These are phyloP conservation scores for Laothoe populi DNA, from an alignment of 2,888 invertebrate genomes.

Conservation along the genomic window DNA sequence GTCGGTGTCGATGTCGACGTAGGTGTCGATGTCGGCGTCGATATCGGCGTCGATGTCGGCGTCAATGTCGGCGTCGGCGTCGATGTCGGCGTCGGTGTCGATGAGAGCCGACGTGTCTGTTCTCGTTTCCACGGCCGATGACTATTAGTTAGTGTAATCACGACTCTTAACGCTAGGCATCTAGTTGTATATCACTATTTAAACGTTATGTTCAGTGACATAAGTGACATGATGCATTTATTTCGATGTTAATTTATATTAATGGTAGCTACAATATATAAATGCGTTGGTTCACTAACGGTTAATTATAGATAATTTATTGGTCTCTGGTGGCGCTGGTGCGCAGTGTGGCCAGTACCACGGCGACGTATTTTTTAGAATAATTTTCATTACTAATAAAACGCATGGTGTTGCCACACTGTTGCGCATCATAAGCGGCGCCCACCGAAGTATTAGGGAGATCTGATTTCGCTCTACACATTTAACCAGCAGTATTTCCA, in stretches of 20 bases:
- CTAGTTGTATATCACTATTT: conserved; percentile 75
- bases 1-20: background rate
- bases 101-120: conserved; percentile 1
- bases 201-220: conserved; percentile 78
- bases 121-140: conserved; percentile 23
- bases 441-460: conserved; percentile 67
- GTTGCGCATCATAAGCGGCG: conserved; percentile 47
- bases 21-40: background rate
- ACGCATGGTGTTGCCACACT: conserved; percentile 59
- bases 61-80: background rate
- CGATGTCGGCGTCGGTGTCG: background rate
- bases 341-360: conserved; percentile 59
- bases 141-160: conserved; percentile 80
- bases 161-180: conserved; percentile 73
- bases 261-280: conserved; percentile 82
- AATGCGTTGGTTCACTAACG: conserved; percentile 77
- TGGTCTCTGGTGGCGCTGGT: conserved; percentile 53
- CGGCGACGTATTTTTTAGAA: conserved; percentile 66
- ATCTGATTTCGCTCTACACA: conserved; percentile 72
- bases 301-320: conserved; percentile 77
- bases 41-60: background rate
- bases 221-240: conserved; percentile 85
- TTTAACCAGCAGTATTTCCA: conserved; percentile 70
- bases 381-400: conserved; percentile 61
- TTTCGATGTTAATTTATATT: conserved; percentile 82